A percentile compares a stretch with the other conserved stretches of the same genome.
Conservation (phyloP, 2,888 invertebrate genomes). For the Idaea biselata region DNA sequence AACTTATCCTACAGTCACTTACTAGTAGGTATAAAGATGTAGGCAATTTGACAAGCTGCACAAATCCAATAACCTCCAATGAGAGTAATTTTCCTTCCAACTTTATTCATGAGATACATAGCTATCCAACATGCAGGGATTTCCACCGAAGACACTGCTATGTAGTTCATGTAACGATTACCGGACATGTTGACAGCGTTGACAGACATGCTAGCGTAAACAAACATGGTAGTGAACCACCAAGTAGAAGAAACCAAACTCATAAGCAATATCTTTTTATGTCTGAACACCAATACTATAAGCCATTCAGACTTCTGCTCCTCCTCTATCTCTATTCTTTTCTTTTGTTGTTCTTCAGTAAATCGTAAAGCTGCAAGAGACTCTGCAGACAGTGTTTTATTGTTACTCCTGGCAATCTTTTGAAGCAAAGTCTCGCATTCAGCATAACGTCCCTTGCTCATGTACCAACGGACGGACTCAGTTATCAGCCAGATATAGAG, state of each 20-base stretch:
- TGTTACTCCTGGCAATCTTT: slow-evolving; percentile 82
- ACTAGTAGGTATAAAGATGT: slow-evolving; percentile 70
- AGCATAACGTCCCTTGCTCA: slow-evolving; percentile 84
- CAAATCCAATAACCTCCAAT: slow-evolving; percentile 80
- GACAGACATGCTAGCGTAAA: slow-evolving; percentile 83
- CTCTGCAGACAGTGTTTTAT: slow-evolving; percentile 53
- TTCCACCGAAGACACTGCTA: slow-evolving; percentile 81
- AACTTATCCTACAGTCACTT: too few relatives aligned
- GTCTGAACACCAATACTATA: slow-evolving; percentile 49
- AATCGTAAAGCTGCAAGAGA: slow-evolving; percentile 47
- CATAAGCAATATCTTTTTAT: slow-evolving; percentile 48
- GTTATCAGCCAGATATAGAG: slow-evolving; percentile 84
- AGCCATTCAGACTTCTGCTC: slow-evolving; percentile 47
- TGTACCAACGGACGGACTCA: slow-evolving; percentile 88
- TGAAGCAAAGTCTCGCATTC: slow-evolving; percentile 83
- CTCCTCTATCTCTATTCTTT: slow-evolving; percentile 30
- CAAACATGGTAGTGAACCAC: slow-evolving; percentile 83
- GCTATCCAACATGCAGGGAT: slow-evolving; percentile 84
- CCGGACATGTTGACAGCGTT: slow-evolving; percentile 82
- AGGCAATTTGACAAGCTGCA: slow-evolving; percentile 78
- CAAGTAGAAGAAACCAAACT: slow-evolving; percentile 68
- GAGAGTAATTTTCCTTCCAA: slow-evolving; percentile 81
- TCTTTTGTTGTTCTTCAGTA: slow-evolving; percentile 45
- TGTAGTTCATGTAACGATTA: slow-evolving; percentile 83
- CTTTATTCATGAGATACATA: slow-evolving; percentile 76